These are phyloP conservation scores for Sandelia bainsii DNA, from an alignment of 2,797 vertebrate genomes.

Conservation along the genomic window DNA sequence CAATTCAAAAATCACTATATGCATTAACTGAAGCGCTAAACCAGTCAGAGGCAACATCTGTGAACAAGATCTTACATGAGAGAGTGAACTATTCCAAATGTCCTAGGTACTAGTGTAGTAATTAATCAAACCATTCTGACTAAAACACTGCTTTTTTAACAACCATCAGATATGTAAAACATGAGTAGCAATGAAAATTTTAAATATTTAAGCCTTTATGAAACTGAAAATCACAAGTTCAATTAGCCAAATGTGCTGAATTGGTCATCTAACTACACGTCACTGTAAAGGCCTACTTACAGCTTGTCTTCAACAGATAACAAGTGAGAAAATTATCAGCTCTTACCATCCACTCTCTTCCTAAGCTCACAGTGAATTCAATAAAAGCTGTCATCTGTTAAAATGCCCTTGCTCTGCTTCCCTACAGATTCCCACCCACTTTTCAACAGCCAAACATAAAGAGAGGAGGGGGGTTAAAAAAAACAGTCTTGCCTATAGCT, in stretches of 20 bases:
- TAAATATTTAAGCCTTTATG: neutral
- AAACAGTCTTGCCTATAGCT: conserved; percentile 80
- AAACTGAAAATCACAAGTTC: conserved; percentile 19
- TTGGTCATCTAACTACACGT: conserved; percentile 13
- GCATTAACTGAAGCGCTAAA: conserved; percentile 77
- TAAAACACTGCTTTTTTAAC: no score
- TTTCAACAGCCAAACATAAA: conserved; percentile 77
- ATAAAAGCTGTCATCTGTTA: conserved; percentile 78
- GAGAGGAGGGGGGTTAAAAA: conserved; percentile 53
- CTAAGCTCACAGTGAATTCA: conserved; percentile 73
- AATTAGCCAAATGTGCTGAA: conserved; percentile 9
- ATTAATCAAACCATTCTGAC: conserved; percentile 22
- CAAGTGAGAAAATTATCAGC: conserved; percentile 41
- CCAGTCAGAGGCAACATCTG: conserved; percentile 79
- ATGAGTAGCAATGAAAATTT: neutral
- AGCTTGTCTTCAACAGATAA: conserved; percentile 64
- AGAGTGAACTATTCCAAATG: conserved; percentile 42
- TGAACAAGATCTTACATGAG: conserved; percentile 62
- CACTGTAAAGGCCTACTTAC: conserved; percentile 72
- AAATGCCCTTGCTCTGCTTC: conserved; percentile 75
- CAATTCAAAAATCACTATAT: conserved; percentile 69
- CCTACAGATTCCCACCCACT: conserved; percentile 78
- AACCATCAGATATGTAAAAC: conserved; percentile 9
- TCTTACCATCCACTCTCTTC: conserved; percentile 61
- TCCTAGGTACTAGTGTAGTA: neutral